Percentiles rank a stretch among this genome's conserved stretches.
phyloP scores from a whole-genome alignment of 2,113 vertebrate genomes.

The Hippocampus guttulatus region DNA sequence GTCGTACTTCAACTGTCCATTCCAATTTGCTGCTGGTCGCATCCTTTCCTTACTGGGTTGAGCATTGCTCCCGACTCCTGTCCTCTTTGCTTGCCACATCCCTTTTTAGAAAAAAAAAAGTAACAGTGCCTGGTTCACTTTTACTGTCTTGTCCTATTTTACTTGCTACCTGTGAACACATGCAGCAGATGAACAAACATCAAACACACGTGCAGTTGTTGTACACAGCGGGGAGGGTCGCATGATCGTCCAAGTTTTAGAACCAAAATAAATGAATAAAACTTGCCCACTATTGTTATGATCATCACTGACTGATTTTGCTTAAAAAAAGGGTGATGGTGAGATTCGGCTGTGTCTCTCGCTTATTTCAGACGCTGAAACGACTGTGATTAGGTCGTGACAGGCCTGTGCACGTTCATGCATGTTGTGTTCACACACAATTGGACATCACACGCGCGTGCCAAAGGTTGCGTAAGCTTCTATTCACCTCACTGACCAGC shows the following conservation, averaged over 20 bases:
- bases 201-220: constrained; percentile 67
- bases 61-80: too few species aligned
- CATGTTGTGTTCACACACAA: constrained; percentile 48
- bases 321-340: too few species aligned
- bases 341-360: too few species aligned
- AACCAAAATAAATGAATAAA: background rate
- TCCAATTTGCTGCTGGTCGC: too few species aligned
- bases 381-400: background rate
- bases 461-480: constrained; percentile 33
- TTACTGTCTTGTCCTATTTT: background rate
- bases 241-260: background rate
- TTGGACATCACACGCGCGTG: constrained; percentile 47
- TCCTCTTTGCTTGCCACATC: too few species aligned
- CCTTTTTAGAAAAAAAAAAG: too few species aligned
- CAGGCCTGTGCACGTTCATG: constrained; percentile 43
- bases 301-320: too few species aligned
- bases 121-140: too few species aligned
- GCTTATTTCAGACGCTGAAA: background rate
- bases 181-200: constrained; percentile 39
- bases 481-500: constrained; percentile 89
- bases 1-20: too few species aligned
- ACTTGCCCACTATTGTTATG: too few species aligned
- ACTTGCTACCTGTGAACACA: constrained; percentile 47
- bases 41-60: too few species aligned
- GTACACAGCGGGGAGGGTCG: constrained; percentile 28